Evolutionary conservation across 2,113 vertebrate genomes (phyloP).

Genomic region (Colinus virginianus): DNA sequence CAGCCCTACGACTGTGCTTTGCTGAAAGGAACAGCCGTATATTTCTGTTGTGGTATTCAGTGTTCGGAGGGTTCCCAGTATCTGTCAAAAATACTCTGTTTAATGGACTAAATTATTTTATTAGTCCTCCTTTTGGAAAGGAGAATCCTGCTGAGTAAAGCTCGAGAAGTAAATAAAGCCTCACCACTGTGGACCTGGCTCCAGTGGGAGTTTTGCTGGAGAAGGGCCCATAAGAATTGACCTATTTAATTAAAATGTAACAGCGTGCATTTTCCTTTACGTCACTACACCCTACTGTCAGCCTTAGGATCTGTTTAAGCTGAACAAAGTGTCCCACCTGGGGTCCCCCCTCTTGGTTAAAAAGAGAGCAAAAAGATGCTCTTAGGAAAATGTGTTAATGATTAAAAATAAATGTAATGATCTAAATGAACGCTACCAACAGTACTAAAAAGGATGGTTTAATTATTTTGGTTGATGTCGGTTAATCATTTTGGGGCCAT

Average conservation of each 20-base stretch:
- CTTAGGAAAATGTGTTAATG: slow-evolving; percentile 1
- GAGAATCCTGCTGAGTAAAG: background rate
- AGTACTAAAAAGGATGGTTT: slow-evolving; percentile 5
- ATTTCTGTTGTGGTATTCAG: background rate
- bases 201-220: background rate
- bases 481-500: slow-evolving; percentile 43
- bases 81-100: background rate
- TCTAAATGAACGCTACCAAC: background rate
- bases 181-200: background rate
- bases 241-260: slow-evolving; percentile 35
- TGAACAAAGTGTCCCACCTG: background rate
- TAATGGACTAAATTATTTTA: background rate
- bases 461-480: slow-evolving; percentile 34
- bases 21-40: background rate
- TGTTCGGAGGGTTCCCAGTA: background rate
- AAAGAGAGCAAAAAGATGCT: background rate
- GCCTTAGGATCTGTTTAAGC: background rate
- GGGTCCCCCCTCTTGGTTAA: background rate
- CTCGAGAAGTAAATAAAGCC: background rate
- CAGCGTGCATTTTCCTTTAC: slow-evolving; percentile 23
- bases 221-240: background rate
- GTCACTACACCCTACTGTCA: background rate
- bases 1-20: background rate
- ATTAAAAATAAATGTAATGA: background rate
- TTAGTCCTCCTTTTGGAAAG: background rate